phyloP scores from a whole-genome alignment of 2,888 invertebrate species.

The Isotomurus palustris region DNA sequence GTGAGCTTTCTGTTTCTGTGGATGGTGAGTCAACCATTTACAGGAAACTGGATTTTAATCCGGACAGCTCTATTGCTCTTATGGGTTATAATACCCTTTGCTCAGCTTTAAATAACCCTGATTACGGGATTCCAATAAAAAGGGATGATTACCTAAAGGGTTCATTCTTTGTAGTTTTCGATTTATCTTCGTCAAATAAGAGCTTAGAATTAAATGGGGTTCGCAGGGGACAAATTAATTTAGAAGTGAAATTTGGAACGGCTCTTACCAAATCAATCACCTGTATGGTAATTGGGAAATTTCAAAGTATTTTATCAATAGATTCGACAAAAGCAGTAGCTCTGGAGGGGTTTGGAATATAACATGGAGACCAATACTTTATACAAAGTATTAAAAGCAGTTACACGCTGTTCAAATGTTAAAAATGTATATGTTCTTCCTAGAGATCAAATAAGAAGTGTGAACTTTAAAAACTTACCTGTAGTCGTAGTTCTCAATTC shows the following conservation, averaged over 20 bases:
- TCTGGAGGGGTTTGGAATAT: too few relatives aligned
- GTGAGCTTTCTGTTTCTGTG: neutral
- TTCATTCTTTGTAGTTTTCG: neutral
- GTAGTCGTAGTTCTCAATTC: too few relatives aligned
- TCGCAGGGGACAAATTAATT: slow-evolving; percentile 4
- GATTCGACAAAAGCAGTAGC: too few relatives aligned
- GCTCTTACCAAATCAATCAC: neutral
- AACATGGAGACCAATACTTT: too few relatives aligned
- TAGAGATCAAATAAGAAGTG: too few relatives aligned
- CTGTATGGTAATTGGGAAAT: neutral
- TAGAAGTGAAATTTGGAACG: neutral
- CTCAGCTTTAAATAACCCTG: neutral
- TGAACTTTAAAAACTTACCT: too few relatives aligned
- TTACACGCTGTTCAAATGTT: too few relatives aligned
- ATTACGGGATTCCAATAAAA: neutral
- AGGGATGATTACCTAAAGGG: neutral
- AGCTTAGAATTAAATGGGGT: too few relatives aligned
- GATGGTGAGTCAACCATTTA: neutral
- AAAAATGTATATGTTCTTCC: too few relatives aligned
- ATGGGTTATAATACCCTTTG: neutral
- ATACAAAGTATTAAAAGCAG: too few relatives aligned
- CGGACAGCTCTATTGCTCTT: neutral
- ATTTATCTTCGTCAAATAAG: neutral
- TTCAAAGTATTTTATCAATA: too few relatives aligned
- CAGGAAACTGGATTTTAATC: neutral